Evolutionary conservation across 2,888 invertebrate genomes (phyloP).

Genomic region (Thecophora atra): DNA sequence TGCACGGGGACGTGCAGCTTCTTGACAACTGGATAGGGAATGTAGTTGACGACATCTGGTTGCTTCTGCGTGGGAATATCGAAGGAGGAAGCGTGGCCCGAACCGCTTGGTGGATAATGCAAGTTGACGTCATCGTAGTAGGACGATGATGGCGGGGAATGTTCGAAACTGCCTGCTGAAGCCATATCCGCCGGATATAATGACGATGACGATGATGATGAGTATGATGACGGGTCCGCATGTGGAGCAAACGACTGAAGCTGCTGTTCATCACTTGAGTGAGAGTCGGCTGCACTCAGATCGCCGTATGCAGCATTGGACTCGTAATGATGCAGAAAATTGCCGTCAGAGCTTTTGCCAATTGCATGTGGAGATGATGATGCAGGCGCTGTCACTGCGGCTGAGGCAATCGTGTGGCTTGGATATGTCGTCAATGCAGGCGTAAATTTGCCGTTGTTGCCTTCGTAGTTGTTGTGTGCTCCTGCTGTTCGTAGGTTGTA

Average conservation of each 20-base stretch:
- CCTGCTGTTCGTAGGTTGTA: slow-evolving; percentile 55
- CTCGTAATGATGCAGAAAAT: slow-evolving; percentile 60
- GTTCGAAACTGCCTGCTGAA: slow-evolving; percentile 32
- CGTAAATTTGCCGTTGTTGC: slow-evolving; percentile 17
- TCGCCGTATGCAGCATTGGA: slow-evolving; percentile 54
- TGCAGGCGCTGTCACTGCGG: slow-evolving; percentile 49
- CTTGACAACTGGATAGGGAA: slow-evolving; percentile 74
- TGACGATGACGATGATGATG: slow-evolving; percentile 24
- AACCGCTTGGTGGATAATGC: slow-evolving; percentile 30
- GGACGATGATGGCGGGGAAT: slow-evolving; percentile 26
- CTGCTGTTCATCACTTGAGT: slow-evolving; percentile 41
- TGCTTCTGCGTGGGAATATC: slow-evolving; percentile 54
- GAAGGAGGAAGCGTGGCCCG: slow-evolving; percentile 12
- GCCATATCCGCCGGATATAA: slow-evolving; percentile 41
- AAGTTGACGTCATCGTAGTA: slow-evolving; percentile 35
- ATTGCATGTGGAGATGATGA: slow-evolving; percentile 46
- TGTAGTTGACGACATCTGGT: slow-evolving; percentile 71
- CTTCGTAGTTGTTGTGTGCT: slow-evolving; percentile 45
- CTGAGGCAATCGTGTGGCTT: slow-evolving; percentile 40
- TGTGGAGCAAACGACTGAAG: slow-evolving; percentile 38
- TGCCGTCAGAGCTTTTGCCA: slow-evolving; percentile 61
- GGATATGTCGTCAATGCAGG: slow-evolving; percentile 42
- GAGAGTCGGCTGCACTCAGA: slow-evolving; percentile 44
- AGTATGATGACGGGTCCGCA: slow-evolving; percentile 24
- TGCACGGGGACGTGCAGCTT: slow-evolving; percentile 78